These are phyloP conservation scores for Nycteola revayana DNA, from an alignment of 2,888 invertebrate genomes.

Conservation along the genomic window DNA sequence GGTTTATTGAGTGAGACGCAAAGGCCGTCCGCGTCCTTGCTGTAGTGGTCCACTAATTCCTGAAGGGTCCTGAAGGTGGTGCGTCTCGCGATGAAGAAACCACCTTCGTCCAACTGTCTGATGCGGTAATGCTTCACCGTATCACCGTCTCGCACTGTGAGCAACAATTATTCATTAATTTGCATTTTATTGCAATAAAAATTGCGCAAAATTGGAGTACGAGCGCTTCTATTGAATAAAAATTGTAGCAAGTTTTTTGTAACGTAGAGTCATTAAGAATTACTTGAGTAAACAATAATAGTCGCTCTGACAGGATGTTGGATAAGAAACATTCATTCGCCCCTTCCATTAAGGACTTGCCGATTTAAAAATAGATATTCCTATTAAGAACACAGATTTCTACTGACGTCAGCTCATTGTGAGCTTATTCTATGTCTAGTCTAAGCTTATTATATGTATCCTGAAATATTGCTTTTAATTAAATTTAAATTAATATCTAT, in stretches of 20 bases:
- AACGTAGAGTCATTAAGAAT: conserved; percentile 12
- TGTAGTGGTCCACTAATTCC: conserved; percentile 98
- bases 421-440: too few species aligned
- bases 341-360: too few species aligned
- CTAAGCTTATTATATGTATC: too few species aligned
- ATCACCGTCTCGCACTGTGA: conserved; percentile 97
- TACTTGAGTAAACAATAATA: too few species aligned
- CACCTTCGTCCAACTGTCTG: conserved; percentile 98
- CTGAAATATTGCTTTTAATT: too few species aligned
- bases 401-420: too few species aligned
- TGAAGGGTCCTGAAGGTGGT: conserved; percentile 98
- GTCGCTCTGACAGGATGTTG: too few species aligned
- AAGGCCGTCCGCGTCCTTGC: conserved; percentile 98
- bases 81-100: conserved; percentile 99
- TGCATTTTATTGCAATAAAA: conserved; percentile 31
- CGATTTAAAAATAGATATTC: too few species aligned
- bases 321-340: too few species aligned
- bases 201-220: conserved; percentile 28
- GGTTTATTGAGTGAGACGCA: conserved; percentile 98
- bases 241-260: conserved; percentile 28
- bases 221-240: conserved; percentile 22
- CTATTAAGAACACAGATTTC: too few species aligned
- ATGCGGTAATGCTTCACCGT: conserved; percentile 99
- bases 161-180: conserved; percentile 36
- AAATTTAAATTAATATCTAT: too few species aligned